Conservation (phyloP, 1,140 invertebrate genomes). For the Lysiphlebus fabarum region DNA sequence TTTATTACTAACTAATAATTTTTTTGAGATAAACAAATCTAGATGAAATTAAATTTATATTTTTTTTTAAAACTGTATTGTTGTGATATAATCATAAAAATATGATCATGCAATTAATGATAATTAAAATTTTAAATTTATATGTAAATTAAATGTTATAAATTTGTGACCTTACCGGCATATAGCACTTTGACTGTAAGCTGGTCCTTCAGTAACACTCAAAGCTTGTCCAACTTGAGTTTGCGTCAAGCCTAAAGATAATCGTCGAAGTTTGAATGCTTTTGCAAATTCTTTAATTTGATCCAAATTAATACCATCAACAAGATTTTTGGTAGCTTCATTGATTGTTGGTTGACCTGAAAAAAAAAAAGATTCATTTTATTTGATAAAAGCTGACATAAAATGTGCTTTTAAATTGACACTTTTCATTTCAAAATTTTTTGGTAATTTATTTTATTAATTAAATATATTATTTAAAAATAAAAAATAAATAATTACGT, state of each 20-base stretch:
- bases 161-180: constrained; percentile 76
- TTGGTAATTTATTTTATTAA: no score
- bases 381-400: background rate
- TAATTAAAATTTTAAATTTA: constrained; percentile 10
- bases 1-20: no score
- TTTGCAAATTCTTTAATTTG: constrained; percentile 98
- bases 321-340: constrained; percentile 88
- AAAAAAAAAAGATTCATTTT: constrained; percentile 29
- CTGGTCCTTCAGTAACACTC: constrained; percentile 92
- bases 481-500: constrained; percentile 66
- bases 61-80: no score
- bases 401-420: background rate
- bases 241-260: constrained; percentile 92
- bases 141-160: constrained; percentile 5
- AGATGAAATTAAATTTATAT: no score
- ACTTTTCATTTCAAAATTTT: no score
- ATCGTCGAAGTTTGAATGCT: constrained; percentile 89
- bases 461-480: no score
- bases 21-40: no score
- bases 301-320: constrained; percentile 94
- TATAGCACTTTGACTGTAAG: constrained; percentile 97
- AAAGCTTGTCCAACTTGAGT: constrained; percentile 94
- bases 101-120: background rate
- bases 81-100: no score
- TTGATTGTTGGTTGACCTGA: constrained; percentile 87